A percentile compares a stretch with the other conserved stretches of the same genome.
Evolutionary conservation across 2,113 vertebrate species (phyloP).

Genomic region (Sinosuthora webbiana): DNA sequence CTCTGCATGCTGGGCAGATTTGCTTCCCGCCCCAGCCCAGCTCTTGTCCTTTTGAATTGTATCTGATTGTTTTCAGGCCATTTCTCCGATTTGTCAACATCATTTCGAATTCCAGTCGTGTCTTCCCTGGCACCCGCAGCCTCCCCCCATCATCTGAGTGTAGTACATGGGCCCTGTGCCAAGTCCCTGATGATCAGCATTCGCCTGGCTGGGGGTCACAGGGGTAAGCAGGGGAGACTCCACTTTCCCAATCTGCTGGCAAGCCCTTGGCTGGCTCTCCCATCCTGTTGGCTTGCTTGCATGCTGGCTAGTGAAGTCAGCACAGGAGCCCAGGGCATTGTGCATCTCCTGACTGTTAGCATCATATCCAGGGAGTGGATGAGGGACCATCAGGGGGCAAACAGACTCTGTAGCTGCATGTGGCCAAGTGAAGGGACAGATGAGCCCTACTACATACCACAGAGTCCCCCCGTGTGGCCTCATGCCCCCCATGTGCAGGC

Average conservation of each 20-base stretch:
- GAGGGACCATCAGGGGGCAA: fast-evolving
- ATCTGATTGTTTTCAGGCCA: conserved; percentile 66
- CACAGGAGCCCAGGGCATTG: fast-evolving
- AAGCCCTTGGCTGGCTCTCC: background rate
- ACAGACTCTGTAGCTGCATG: background rate
- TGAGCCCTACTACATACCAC: fast-evolving
- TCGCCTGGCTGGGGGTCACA: fast-evolving
- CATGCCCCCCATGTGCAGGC: fast-evolving
- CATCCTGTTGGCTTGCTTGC: background rate
- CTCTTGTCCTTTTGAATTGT: conserved; percentile 61
- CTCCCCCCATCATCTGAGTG: conserved; percentile 4
- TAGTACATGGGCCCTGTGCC: background rate
- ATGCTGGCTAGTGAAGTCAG: fast-evolving
- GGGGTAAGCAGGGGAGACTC: background rate
- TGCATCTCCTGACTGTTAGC: background rate
- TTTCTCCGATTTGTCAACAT: conserved; percentile 68
- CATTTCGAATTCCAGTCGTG: conserved; percentile 47
- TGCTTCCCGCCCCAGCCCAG: background rate
- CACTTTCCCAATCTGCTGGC: fast-evolving
- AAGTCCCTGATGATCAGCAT: background rate
- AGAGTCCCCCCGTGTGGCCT: background rate
- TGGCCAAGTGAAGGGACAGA: background rate
- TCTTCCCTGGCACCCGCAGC: background rate
- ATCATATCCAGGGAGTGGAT: background rate
- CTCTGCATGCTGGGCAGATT: background rate